Conservation (phyloP, 2,113 vertebrate genomes). For the Turdus rufiventris region DNA sequence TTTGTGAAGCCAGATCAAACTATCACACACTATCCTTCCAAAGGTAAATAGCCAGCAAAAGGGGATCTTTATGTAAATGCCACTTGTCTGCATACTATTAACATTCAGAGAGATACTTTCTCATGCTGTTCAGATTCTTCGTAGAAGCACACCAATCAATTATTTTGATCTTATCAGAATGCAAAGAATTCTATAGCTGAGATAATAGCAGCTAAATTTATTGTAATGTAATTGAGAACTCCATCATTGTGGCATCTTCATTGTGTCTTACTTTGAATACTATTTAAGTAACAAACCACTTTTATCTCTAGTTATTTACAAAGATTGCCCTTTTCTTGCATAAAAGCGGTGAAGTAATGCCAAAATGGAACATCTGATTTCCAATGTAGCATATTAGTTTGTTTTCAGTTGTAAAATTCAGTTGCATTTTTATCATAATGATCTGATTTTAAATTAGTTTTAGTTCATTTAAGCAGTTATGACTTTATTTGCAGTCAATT, state of each 20-base stretch:
- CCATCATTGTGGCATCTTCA: slow-evolving; percentile 49
- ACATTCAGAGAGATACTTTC: slow-evolving; percentile 18
- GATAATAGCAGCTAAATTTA: slow-evolving; percentile 41
- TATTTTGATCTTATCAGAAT: slow-evolving; percentile 58
- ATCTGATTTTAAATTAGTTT: neutral
- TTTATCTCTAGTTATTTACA: slow-evolving; percentile 32
- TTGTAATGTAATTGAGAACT: slow-evolving; percentile 55
- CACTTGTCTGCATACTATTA: slow-evolving; percentile 32
- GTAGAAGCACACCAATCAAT: slow-evolving; percentile 27
- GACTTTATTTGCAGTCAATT: neutral
- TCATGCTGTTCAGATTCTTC: slow-evolving; percentile 6
- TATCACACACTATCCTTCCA: neutral
- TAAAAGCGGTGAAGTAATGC: neutral
- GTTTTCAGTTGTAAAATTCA: neutral
- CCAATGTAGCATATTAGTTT: neutral
- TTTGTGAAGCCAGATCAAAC: neutral
- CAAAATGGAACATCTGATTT: neutral
- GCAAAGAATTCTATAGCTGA: slow-evolving; percentile 36
- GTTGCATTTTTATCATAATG: neutral
- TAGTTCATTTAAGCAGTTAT: neutral
- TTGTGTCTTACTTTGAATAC: slow-evolving; percentile 32
- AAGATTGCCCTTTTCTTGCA: neutral
- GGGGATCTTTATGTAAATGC: slow-evolving; percentile 24
- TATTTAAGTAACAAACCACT: slow-evolving; percentile 2
- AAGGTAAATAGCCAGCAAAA: slow-evolving; percentile 36